These are phyloP conservation scores for Sciurus vulgaris DNA, from an alignment of 2,797 vertebrate species.

Conservation along the genomic window DNA sequence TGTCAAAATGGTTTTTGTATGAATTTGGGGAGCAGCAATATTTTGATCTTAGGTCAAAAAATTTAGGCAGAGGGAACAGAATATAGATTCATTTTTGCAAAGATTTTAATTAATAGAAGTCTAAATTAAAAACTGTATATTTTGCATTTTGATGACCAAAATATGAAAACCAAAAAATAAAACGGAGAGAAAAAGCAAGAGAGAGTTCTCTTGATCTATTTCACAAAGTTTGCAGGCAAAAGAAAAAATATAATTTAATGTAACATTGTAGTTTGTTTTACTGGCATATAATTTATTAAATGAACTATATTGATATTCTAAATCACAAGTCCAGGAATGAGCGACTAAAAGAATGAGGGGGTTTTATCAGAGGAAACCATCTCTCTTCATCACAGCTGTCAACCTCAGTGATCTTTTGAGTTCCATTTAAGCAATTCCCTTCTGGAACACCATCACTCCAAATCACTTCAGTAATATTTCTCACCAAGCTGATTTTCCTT, in stretches of 20 bases:
- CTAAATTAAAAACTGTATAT: not conserved
- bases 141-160: slow-evolving; percentile 20
- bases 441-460: slow-evolving; percentile 81
- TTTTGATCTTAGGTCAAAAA: not conserved
- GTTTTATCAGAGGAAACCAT: slow-evolving; percentile 74
- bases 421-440: slow-evolving; percentile 78
- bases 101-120: slow-evolving; percentile 4
- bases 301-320: not conserved
- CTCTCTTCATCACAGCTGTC: slow-evolving; percentile 80
- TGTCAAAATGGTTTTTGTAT: not conserved
- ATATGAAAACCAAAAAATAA: not conserved
- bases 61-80: not conserved
- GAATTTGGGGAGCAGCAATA: not conserved
- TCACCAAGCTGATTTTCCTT: slow-evolving; percentile 56
- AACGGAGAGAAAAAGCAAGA: not conserved
- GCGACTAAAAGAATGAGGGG: slow-evolving; percentile 59
- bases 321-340: not conserved
- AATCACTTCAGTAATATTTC: slow-evolving; percentile 70
- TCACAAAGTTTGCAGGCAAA: not conserved
- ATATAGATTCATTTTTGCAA: not conserved
- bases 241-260: not conserved
- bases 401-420: slow-evolving; percentile 79
- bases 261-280: not conserved
- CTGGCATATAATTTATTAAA: not conserved
- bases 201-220: not conserved